Evolutionary conservation across 2,888 invertebrate genomes (phyloP), one percentile per base, ranked within the genome.

Genomic region (Papilio elwesi): DNA sequence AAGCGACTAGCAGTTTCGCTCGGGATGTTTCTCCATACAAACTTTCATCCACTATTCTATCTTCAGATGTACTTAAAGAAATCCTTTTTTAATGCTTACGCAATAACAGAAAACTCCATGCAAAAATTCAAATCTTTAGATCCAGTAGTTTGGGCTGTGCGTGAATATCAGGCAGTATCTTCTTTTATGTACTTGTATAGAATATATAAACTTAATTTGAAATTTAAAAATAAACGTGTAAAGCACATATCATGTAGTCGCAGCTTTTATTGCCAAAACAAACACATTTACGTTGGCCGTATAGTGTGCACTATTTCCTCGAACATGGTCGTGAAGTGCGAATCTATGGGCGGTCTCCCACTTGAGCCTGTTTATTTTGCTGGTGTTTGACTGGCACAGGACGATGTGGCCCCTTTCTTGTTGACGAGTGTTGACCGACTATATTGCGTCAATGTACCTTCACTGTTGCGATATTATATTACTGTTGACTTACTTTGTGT

Each of bases 281-380:
- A 68, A 72, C 63, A 73, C 59, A 67, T 71, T 71, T 8, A 26
- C 52, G 11, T 16, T 43, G 51, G 74, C 71, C 57, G 77, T 78
- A 79, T 80, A 79, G 75, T 75, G 74, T 79, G 75, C 72, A 75
- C 77, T 70, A 74, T 73, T 81, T 79, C 79, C 76, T 72, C 79
- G 80, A 81, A 83, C 76, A 47, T 77, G 72, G 70, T 59, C 67
- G 75, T 82, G 81, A 80, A 83, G 84, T 87, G 90, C 90, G 89
- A 90, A 89, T 86, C 88, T 79, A 81, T 87, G 90, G 90, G 90
- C 88, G 90, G 91, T 90, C 87, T 79, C 12, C 78, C 83, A 76
- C 80, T 81, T 71, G 67, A 79, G 57, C 68, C 74, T 88, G 87
- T 90, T 90, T 90, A 86, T 87, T 88, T 89, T 88, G 85, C 82